Conservation (phyloP, 1,140 invertebrate genomes). For the Listronotus bonariensis region DNA sequence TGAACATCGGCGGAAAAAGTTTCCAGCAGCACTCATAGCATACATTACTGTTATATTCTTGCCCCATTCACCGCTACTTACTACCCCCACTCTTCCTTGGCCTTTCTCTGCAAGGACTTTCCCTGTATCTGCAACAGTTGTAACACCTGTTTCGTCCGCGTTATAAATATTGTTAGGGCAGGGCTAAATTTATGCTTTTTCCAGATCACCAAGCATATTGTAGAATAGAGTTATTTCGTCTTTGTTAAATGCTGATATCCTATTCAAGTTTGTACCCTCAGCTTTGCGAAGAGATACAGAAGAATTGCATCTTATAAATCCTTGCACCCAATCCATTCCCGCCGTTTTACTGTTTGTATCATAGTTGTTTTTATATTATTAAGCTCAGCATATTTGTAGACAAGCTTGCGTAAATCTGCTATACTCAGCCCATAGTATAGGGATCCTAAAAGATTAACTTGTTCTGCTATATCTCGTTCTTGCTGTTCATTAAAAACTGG, state of each 20-base stretch:
- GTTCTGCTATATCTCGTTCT: conserved; percentile 48
- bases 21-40: too few relatives aligned
- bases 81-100: conserved; percentile 48
- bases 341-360: conserved; percentile 34
- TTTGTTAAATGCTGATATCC: conserved; percentile 42
- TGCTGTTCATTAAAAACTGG: too few relatives aligned
- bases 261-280: conserved; percentile 42
- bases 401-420: conserved; percentile 23
- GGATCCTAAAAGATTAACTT: conserved; percentile 30
- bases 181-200: conserved; percentile 46
- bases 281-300: conserved; percentile 42
- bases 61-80: conserved; percentile 46
- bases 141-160: conserved; percentile 43
- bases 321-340: conserved; percentile 35
- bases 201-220: conserved; percentile 26
- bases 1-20: too few relatives aligned
- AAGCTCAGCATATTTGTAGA: conserved; percentile 31
- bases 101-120: conserved; percentile 45
- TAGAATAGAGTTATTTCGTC: conserved; percentile 41
- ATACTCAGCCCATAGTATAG: conserved; percentile 31
- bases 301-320: conserved; percentile 22
- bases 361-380: conserved; percentile 37
- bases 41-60: conserved; percentile 33
- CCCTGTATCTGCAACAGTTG: conserved; percentile 37
- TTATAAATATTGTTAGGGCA: conserved; percentile 36